A percentile compares a stretch with the other conserved stretches of the same genome.
phyloP scores from a whole-genome alignment of 1,140 invertebrate genomes.

The Trialeurodes vaporariorum region DNA sequence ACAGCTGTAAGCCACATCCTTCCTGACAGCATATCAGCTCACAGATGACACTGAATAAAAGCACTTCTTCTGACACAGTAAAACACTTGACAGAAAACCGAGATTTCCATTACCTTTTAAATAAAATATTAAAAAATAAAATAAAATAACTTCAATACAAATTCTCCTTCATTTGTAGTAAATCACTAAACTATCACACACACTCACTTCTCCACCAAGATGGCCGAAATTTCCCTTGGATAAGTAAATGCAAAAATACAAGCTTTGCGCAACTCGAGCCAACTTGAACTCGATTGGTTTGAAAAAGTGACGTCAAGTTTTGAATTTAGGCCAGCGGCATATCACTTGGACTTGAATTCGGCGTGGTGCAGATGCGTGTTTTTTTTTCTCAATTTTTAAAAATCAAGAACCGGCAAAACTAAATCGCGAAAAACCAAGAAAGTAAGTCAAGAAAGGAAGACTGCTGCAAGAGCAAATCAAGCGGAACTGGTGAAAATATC shows the following conservation, averaged over 20 bases:
- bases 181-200: not conserved
- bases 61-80: not conserved
- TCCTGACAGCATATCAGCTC: not conserved
- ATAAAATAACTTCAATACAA: not conserved
- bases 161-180: not conserved
- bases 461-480: too few species aligned
- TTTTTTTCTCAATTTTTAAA: too few species aligned
- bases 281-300: not conserved
- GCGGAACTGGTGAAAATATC: too few species aligned
- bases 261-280: constrained; percentile 23
- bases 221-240: constrained; percentile 27
- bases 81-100: not conserved
- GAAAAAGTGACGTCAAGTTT: not conserved
- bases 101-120: not conserved
- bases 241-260: constrained; percentile 25
- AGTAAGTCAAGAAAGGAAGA: too few species aligned
- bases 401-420: too few species aligned
- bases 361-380: too few species aligned
- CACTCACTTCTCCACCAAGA: constrained; percentile 28
- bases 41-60: not conserved
- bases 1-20: not conserved
- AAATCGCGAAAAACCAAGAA: too few species aligned
- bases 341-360: too few species aligned
- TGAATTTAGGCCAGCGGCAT: not conserved
- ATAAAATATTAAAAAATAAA: not conserved